Evolutionary conservation across 2,888 invertebrate genomes (phyloP), one percentile per base, ranked within the genome.

Genomic region (Tiphia femorata): DNA sequence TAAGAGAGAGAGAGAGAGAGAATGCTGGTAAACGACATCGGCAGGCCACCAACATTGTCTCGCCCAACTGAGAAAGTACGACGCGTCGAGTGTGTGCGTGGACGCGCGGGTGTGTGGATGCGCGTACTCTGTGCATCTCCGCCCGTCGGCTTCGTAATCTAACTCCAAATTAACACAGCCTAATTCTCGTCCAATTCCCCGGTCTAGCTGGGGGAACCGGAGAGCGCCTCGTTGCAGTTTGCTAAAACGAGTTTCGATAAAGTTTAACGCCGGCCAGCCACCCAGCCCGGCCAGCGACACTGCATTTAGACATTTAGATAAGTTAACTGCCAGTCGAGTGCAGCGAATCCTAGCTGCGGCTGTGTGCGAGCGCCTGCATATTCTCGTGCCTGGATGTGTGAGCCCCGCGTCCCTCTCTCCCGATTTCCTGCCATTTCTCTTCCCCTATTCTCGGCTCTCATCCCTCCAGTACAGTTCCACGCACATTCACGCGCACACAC

Each of bases 171-270:
- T 72, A 76, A 70, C 73, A 64, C 54, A 64, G 68, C 64, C 73
- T 75, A 78, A 77, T 78, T 76, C 70, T 69, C 69, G 64, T 71
- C 67, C 69, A 73, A 77, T 77, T 78, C 69, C 67, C n/a, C 62
- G 53, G 62, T 58, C 63, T 58, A 54, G 62, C 62, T 33, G 25
- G 40, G 35, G 53, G 12, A 14, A 48, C 49, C 27, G 44, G 25
- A 30, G 35, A 30, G 43, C 57, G 38, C 33, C 53, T 43, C 67
- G 68, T 56, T 62, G 60, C 59, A 66, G 65, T 66, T 68, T 63
- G 51, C 51, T 64, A 66, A 75, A 79, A 79, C 70, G 75, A 79
- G 77, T 78, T 79, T 74, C 72, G 65, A 71, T 73, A 75, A 79
- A 80, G 76, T 79, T n/a, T 78, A 72, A 68, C 72, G 62, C 57